These are phyloP conservation scores for Troides aeacus DNA, from an alignment of 2,888 invertebrate genomes.

Conservation along the genomic window DNA sequence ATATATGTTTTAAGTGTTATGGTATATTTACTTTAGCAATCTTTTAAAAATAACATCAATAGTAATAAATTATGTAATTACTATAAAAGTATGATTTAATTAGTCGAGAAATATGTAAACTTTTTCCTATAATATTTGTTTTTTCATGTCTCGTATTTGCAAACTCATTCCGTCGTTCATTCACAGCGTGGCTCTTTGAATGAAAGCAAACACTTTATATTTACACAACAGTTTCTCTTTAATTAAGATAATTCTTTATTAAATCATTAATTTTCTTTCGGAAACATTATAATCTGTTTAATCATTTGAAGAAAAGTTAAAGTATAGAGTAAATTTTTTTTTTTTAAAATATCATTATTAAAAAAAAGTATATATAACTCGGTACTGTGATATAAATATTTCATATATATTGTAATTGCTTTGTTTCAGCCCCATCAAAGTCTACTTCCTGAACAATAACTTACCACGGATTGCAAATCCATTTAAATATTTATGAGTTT, in stretches of 20 bases:
- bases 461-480: neutral
- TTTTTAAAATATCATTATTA: neutral
- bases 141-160: neutral
- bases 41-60: neutral
- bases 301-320: neutral
- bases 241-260: neutral
- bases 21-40: too few species aligned
- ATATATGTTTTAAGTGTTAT: too few species aligned
- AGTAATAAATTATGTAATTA: neutral
- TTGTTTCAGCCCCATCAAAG: neutral
- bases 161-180: neutral
- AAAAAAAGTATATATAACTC: neutral
- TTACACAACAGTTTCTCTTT: slow-evolving; percentile 1
- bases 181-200: slow-evolving; percentile 1
- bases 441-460: neutral
- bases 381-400: neutral
- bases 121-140: neutral
- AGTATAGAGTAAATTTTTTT: too few species aligned
- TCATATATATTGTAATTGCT: neutral
- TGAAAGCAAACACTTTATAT: slow-evolving; percentile 23
- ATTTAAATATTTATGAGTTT: slow-evolving; percentile 3
- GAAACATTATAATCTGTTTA: neutral
- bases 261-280: neutral
- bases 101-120: neutral
- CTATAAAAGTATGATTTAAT: neutral